Evolutionary conservation across 2,797 vertebrate species (phyloP), one percentile per base, ranked within the genome.

Genomic region (Spheniscus humboldti): DNA sequence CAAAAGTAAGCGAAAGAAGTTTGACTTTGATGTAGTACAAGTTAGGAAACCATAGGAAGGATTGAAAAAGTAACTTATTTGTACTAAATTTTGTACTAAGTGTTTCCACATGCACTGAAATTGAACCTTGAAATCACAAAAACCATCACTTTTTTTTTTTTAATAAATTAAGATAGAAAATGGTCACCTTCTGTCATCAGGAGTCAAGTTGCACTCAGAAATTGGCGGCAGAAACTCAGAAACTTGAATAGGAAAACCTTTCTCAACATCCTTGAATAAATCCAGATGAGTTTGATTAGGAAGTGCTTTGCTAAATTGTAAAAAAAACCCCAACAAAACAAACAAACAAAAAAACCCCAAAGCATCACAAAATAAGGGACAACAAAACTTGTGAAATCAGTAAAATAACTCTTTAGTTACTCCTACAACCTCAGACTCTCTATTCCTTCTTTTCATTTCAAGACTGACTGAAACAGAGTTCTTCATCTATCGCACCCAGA

Each of bases 141-240:
- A 64, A 11, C 5, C 6, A 27, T 43, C 6, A 20, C 6, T 41
- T 45, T 35, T 72, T 73, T 35, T 35, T n/a, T 50, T 64, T 66
- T 11, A 52, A 83, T 31, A 47, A 74, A 35, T 85, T 43, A 39
- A 9, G 37, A 75, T n/a, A 76, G 45, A 57, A 79, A 90, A 60
- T 13, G 6, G 41, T 97, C 88, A 98, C 98, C 98, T 98, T 96
- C 88, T 98, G 84, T 95, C 96, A 88, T 98, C 97, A 31, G 96
- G 94, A 17, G 97, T 97, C 82, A 98, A 33, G 45, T 84, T 98
- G 92, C 98, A 98, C 71, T 98, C 97, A 39, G 96, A 96, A 84
- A 98, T 80, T 33, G 97, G 97, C 31, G 94, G 41, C 41, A 41
- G 41, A 41, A 41, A 41, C 41, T 97, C 88, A 91, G 98, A 98